These are phyloP conservation scores for Spilosoma lubricipeda DNA, from an alignment of 2,888 invertebrate species.

Conservation along the genomic window DNA sequence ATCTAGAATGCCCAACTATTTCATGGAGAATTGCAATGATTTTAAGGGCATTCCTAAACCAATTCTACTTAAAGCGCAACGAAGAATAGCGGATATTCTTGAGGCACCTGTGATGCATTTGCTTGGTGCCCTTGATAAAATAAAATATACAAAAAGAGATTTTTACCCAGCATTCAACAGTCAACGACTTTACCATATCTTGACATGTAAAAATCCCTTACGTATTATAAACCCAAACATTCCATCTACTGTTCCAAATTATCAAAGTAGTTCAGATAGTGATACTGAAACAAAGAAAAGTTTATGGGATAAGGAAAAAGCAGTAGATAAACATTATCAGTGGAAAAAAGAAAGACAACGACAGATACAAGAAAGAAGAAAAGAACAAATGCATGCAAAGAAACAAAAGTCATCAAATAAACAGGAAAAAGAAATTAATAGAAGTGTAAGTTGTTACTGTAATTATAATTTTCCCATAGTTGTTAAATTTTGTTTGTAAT, in stretches of 20 bases:
- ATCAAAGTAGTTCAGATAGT: conserved; percentile 71
- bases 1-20: conserved; percentile 90
- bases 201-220: conserved; percentile 85
- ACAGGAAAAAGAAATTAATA: conserved; percentile 82
- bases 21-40: conserved; percentile 90
- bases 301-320: conserved; percentile 83
- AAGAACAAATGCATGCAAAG: conserved; percentile 62
- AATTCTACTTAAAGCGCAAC: conserved; percentile 88
- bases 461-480: neutral
- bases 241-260: conserved; percentile 55
- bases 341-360: conserved; percentile 78
- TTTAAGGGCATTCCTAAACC: conserved; percentile 90
- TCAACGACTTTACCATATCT: conserved; percentile 85
- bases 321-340: conserved; percentile 82
- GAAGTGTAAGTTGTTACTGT: conserved; percentile 77
- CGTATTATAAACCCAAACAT: conserved; percentile 80
- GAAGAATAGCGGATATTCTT: conserved; percentile 88
- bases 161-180: conserved; percentile 89
- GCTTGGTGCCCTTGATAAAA: conserved; percentile 89
- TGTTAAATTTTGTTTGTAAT: neutral
- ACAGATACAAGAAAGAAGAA: conserved; percentile 74
- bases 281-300: conserved; percentile 70
- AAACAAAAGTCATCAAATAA: conserved; percentile 69
- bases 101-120: conserved; percentile 91
- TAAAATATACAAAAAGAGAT: conserved; percentile 86